Evolutionary conservation across 2,888 invertebrate genomes (phyloP), one percentile per base, ranked within the genome.

Genomic region (Drosophila trichaetosa): DNA sequence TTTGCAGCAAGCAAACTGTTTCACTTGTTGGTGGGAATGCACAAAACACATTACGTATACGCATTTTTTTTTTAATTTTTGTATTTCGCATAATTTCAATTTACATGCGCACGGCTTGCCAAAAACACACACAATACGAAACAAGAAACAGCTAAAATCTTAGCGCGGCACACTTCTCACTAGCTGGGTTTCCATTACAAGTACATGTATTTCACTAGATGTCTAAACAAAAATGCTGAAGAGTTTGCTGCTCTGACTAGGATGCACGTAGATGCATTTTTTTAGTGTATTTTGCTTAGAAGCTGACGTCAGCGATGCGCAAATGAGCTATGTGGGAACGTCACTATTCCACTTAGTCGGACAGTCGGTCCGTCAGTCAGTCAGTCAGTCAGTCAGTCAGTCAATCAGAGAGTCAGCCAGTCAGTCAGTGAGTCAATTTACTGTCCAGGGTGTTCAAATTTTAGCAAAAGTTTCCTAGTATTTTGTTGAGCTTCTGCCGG

Each of bases 1-100:
- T 53, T 57, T 54, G 63, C 54, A 18, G 63, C 63, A 71, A 2
- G n/a, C 27, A 51, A 56, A 42, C 33, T 65, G 58, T 34, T 69
- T 54, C 79, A 83, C 75, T 87, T 83, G 84, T 82, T 79, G 83
- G 72, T 79, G 73, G 60, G 59, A 63, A 62, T 80, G 67, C 74
- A 81, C 13, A 13, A 21, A 21, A 24, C 46, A 24, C 68, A 83
- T 81, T 76, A 81, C 76, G 83, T 79, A 83, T 83, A 86, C 84
- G 87, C 84, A 79, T 53, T 46, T 46, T 21, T 42, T 13, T 49
- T 16, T 2, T 46, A 27, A 13, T 48, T 74, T 64, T 69, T 58
- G 48, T 40, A 62, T 46, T 76, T 62, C 64, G 66, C 83, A 85
- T 80, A 77, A 62, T 78, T 83, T 53, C 34, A 68, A 80, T 76